These are phyloP conservation scores for Limnephilus rhombicus DNA, from an alignment of 2,888 invertebrate species.

Conservation along the genomic window DNA sequence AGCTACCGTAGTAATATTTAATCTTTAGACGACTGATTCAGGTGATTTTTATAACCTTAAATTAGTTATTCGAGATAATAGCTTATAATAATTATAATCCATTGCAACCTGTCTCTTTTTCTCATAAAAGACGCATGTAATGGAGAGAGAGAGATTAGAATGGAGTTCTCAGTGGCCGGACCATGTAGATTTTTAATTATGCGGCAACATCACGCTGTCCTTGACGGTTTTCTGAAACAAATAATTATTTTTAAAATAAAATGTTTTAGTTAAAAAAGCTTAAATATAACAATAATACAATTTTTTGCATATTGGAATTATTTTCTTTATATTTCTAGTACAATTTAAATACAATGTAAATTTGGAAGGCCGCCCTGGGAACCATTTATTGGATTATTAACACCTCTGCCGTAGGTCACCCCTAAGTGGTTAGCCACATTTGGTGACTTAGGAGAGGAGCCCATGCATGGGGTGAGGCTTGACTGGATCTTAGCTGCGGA, in stretches of 20 bases:
- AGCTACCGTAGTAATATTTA: not conserved
- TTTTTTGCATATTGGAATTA: no score
- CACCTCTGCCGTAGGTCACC: no score
- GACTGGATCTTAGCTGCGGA: no score
- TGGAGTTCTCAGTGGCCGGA: not conserved
- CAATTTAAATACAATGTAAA: no score
- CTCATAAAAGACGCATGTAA: not conserved
- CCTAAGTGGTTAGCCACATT: no score
- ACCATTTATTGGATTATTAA: no score
- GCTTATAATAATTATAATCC: not conserved
- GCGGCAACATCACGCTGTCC: conserved; percentile 58
- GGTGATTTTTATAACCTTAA: not conserved
- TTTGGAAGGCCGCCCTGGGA: no score
- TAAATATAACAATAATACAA: no score
- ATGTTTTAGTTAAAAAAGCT: no score
- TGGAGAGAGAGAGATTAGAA: not conserved
- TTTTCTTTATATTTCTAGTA: no score
- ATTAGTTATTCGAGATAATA: not conserved
- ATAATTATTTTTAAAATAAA: not conserved
- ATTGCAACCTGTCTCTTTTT: not conserved
- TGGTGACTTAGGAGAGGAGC: no score
- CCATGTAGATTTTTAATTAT: conserved; percentile 15
- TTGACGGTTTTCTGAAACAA: conserved; percentile 60
- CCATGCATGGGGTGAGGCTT: no score
- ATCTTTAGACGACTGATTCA: not conserved